Evolutionary conservation across 2,888 invertebrate species (phyloP), one percentile per base, ranked within the genome.

Genomic region (Ethmia dodecea): DNA sequence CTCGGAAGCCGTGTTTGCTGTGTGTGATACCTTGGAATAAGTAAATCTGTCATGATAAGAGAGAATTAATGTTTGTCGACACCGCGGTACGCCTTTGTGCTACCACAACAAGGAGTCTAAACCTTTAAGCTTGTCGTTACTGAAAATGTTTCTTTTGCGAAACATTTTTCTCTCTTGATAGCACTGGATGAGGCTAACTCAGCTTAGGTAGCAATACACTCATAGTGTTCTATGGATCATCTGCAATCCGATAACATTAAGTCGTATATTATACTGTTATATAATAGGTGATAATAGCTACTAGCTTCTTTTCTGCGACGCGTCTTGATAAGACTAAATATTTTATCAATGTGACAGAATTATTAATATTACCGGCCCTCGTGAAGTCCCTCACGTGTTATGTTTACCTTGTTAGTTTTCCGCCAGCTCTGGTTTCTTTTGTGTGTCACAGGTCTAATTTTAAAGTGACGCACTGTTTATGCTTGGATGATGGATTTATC

Each of bases 11-110:
- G 49, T 77, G 73, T 77, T 72, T 77, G 65, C 64, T 55, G 11
- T 3, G 18, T 14, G 18, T 29, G 24, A 30, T 37, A 59, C 47
- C 50, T 44, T 43, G 57, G 51, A 60, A 63, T 61, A 60, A 61
- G 77, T 64, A 81, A 80, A 83, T 77, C 66, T 77, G 76, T 79
- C 81, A 77, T 76, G 83, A 84, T 83, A 83, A 77, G 55, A 45
- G 43, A 52, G 55, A 59, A n/a, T n/a, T n/a, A n/a, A 47, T 73
- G 73, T 81, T 75, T 80, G 67, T 64, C 52, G 62, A 62, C 51
- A 55, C 52, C 52, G 58, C 54, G 53, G 53, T 54, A 60, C 74
- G 75, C 70, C 75, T 70, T 62, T 48, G 56, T 50, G 50, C 49
- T 59, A 51, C 47, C 45, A 40, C 49, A 55, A 52, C 52, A 59